Evolutionary conservation across 2,797 vertebrate genomes (phyloP), one percentile per base, ranked within the genome.

Genomic region (Macrochelys suwanniensis): DNA sequence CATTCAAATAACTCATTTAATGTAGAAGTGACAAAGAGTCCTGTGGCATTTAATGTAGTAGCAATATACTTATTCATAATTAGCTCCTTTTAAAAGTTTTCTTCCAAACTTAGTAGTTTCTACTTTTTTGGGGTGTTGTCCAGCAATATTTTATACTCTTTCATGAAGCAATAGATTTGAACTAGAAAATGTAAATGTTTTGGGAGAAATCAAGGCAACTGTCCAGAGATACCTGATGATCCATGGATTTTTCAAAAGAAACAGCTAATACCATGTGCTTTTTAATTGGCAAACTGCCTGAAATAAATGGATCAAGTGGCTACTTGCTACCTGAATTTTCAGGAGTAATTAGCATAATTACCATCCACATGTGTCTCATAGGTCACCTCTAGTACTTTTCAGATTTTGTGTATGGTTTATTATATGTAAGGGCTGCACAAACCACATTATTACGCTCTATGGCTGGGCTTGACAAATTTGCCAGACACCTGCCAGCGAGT

Each of bases 281-380:
- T 87, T 80, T 17, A 45, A 31, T 86, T 94, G 92, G 92, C 95
- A 90, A 76, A 82, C 33, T 28, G 91, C 95, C 93, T 25, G 87
- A 65, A 94, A 80, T 59, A 92, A 95, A 90, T 31, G 37, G 92
- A 90, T 93, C 92, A 93, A 90, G 89, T 93, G 94, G 68, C 71
- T 77, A 77, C 0, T 4, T 42, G 81, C 91, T 65, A 86, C 96
- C 90, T 89, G 94, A 78, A 94, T 86, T 80, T 82, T 76, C 83
- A 82, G 42, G 79, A 74, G 83, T 79, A 92, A 95, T 96, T 88
- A 95, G 89, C 88, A 79, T 91, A 92, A 96, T 93, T 92, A 96
- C 91, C 80, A 88, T 90, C 92, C 79, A 88, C 59, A 87, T 85
- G 92, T 93, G 87, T 74, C 88, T 94, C 87, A 95, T 28, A 11